Percentiles rank a stretch among this genome's conserved stretches.
phyloP scores from a whole-genome alignment of 2,888 invertebrate genomes.

The Glyphotaelius pellucidus region DNA sequence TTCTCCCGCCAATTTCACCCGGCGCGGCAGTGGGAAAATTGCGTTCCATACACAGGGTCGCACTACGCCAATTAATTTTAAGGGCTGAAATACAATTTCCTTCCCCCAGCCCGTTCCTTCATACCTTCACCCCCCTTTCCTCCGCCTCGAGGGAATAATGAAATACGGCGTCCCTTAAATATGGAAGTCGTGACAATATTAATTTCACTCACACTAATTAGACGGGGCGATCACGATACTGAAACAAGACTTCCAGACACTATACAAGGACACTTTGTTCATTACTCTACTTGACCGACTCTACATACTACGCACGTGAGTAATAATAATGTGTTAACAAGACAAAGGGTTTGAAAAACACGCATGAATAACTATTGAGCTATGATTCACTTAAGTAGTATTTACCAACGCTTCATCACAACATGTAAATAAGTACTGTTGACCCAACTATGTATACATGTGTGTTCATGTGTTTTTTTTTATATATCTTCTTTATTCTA shows the following conservation, averaged over 20 bases:
- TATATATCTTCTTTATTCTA: no score
- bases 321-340: neutral
- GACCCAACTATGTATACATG: no score
- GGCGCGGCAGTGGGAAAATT: neutral
- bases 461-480: no score
- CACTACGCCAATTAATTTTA: conserved; percentile 33
- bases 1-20: conserved; percentile 24
- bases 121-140: neutral
- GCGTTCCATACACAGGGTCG: conserved; percentile 24
- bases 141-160: conserved; percentile 24
- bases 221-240: conserved; percentile 5
- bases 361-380: neutral
- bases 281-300: neutral
- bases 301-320: neutral
- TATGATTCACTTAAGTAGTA: neutral
- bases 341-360: neutral
- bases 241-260: neutral
- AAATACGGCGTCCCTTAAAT: conserved; percentile 31
- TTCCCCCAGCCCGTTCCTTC: neutral
- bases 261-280: neutral
- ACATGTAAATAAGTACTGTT: no score
- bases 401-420: neutral
- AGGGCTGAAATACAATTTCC: conserved; percentile 30
- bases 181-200: conserved; percentile 34
- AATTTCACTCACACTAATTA: conserved; percentile 35